Evolutionary conservation across 2,888 invertebrate genomes (phyloP), one percentile per base, ranked within the genome.

Genomic region (Synanthedon myopaeformis): DNA sequence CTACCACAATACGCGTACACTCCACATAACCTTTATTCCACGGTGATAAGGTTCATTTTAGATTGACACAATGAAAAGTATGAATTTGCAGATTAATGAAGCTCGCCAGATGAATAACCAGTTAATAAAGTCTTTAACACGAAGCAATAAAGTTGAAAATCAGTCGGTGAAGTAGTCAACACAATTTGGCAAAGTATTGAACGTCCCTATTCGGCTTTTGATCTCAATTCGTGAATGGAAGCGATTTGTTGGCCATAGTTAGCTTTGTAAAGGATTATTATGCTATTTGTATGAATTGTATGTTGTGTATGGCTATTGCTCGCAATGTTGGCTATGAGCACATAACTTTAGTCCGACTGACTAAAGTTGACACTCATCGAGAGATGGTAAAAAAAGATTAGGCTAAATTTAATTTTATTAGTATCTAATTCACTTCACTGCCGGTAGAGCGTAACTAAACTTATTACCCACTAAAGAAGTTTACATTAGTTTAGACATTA

Each of bases 151-250:
- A 45, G 45, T 45, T 6, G 0, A 45, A 12, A 45, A 13, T 45
- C 45, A 10, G 0, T 45, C 13, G n/a, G 13, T 12, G 6, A 13
- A 45, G 14, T 45, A 13, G 45, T 45, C n/a, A 45, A 45, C 3
- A 14, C 14, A 45, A 4, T 45, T 45, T 45, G 10, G 45, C 14
- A 45, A 45, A 45, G n/a, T 35, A 35, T 35, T 45, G 45, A 45
- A 13, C 45, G 45, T 45, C n/a, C 45, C 45, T 45, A 51, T 42
- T 48, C 56, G 58, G 54, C 78, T 77, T 84, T 83, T 84, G 82
- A 85, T 83, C 76, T 72, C 84, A 82, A 85, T 85, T 85, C 82
- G 83, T 79, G 79, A 82, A 76, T 79, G 78, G 74, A 76, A 76
- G 77, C 72, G 69, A 65, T 70, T 70, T 72, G 74, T 71, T 69